Evolutionary conservation across 1,140 invertebrate species (phyloP), one percentile per base, ranked within the genome.

Genomic region (Zaprionus davidi): DNA sequence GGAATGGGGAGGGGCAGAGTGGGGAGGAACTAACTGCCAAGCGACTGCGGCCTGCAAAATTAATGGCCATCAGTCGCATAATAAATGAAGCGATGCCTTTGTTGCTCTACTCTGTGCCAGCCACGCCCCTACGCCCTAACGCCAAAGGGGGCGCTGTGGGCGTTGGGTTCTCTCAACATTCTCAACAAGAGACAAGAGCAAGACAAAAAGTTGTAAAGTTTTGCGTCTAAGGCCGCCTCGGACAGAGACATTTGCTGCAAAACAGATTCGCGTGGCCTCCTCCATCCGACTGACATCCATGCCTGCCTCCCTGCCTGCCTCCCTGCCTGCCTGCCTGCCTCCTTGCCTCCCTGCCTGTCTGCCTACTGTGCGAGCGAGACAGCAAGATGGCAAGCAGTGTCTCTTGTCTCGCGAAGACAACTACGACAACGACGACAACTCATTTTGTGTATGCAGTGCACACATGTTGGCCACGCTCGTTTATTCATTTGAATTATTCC

Each of bases 401-500:
- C 20, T 22, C n/a, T 15, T 38, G 63, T 51, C 58, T 34, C 36
- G 44, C 26, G 38, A 62, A 44, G 65, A 64, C 67, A 58, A 71
- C 72, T 77, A 78, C 75, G 70, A 75, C 64, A 59, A 69, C 73
- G 78, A 81, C 76, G 71, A 76, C 78, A 82, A 83, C 73, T 81
- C 80, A 81, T 87, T 88, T 88, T 90, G 84, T 90, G 81, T 88
- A 90, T 88, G 85, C 84, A 79, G 59, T 51, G 71, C 84, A 84
- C 85, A 85, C 85, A 87, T 90, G 78, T 79, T 81, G 78, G 78
- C 81, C 71, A 84, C 86, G 81, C 85, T 90, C 81, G 90, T 82
- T 91, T 86, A 91, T 91, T 91, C 88, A 91, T 91, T 91, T 91
- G 88, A 91, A 91, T 91, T 91, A 91, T 91, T 91, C 90, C 90